Evolutionary conservation across 2,797 vertebrate genomes (phyloP), one percentile per base, ranked within the genome.

Genomic region (Neosalanx taihuensis): DNA sequence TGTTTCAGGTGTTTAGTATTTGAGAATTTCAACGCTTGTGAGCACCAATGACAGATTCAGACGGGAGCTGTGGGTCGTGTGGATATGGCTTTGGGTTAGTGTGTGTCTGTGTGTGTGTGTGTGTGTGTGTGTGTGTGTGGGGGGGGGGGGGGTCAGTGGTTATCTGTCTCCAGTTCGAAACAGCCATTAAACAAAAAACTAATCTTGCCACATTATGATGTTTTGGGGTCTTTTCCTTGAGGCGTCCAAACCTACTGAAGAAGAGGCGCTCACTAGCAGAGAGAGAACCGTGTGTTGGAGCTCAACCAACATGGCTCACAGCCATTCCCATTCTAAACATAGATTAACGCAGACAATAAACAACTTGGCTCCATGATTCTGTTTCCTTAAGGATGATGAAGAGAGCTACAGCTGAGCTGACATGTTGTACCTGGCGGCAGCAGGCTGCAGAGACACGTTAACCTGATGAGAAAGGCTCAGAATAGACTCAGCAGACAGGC

Each of bases 401-500:
- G 51, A 56, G 51, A 17, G 10, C 18, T 3, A 2, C 18, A 10
- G 15, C 3, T 59, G 57, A 26, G 9, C 6, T 59, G 57, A 59
- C n/a, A 10, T n/a, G 51, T 83, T 81, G 57, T 63, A 74, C 63
- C 31, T 68, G 51, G 75, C 56, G 74, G 80, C 76, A 79, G 82
- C 66, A 69, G 82, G 81, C 83, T 74, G 77, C 62, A 83, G 82
- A 87, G 30, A 81, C 81, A 83, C 78, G 69, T 20, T 30, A 37
- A 46, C 33, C 18, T 13, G 26, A 57, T 35, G 20, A 23, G 37
- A 30, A 18, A 29, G 18, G 26, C 41, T 15, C 4, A 49, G 33
- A 31, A 62, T 51, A 31, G 26, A 23, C 69, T 29, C 12, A 41
- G 51, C 41, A 12, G 41, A 41, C 41, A 17, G 29, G n/a, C n/a